Evolutionary conservation across 2,888 invertebrate genomes (phyloP), one percentile per base, ranked within the genome.

Genomic region (Smittia aterrima): DNA sequence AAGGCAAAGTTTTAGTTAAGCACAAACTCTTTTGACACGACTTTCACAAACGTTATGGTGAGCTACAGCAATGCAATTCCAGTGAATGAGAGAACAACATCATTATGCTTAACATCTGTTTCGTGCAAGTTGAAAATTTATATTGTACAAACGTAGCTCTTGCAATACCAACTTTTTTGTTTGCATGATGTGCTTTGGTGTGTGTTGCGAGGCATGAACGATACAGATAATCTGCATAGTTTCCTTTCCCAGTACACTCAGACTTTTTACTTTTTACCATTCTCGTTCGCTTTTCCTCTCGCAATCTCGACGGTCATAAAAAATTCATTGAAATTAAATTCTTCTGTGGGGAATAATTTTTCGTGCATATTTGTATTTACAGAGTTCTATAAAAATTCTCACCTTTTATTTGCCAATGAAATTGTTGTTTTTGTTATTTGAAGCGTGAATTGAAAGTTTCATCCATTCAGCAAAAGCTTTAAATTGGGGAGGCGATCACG

Each of bases 311-410:
- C 38, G 38, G 66, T 38, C 66, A 66, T 66, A 66, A 66, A 66
- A 66, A 66, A 66, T 66, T 66, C 66, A 66, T 66, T 66, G 66
- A 66, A 66, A 66, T 66, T 66, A 38, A 66, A 66, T 66, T 66
- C 38, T 40, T 38, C 38, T 32, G 27, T 20, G 7, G 38, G 38
- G 66, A 40, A 58, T 22, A 58, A 24, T 27, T 66, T n/a, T 47
- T 47, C 47, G 11, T 47, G 47, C 11, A 47, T 47, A 47, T 47
- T 47, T 47, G 11, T 47, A 47, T 47, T 47, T 47, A 32, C 47
- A 47, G n/a, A 47, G n/a, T 47, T 47, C 16, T 47, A 47, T 32
- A 32, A 32, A 32, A 32, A 32, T 32, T 32, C 32, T 6, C 32
- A 32, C 32, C 32, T 32, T 32, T 32, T 32, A 32, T 32, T 6